Conservation (phyloP, 1,140 invertebrate genomes). For the Drosophila cardini region DNA sequence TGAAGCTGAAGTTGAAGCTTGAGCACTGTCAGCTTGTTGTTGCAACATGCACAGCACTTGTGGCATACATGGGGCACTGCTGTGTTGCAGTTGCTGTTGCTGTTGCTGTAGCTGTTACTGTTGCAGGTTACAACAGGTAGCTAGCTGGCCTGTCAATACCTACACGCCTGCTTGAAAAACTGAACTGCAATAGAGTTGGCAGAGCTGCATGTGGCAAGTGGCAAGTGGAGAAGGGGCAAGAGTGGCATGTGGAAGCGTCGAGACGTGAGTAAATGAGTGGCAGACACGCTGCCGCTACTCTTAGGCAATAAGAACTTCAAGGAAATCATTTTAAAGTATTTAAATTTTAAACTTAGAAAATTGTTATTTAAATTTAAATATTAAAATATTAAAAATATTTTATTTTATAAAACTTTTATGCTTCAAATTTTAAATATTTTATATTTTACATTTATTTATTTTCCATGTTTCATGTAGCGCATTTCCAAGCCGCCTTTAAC, state of each 20-base stretch:
- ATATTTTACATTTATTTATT: not conserved
- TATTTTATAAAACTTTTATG: too few species aligned
- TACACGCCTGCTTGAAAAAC: slow-evolving; percentile 69
- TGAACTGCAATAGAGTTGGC: slow-evolving; percentile 35
- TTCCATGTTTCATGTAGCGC: not conserved
- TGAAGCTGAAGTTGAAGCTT: slow-evolving; percentile 14
- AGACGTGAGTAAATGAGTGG: slow-evolving; percentile 26
- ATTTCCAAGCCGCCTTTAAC: not conserved
- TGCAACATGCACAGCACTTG: slow-evolving; percentile 47
- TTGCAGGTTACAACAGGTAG: slow-evolving; percentile 63
- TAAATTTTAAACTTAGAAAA: too few species aligned
- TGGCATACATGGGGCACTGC: slow-evolving; percentile 33
- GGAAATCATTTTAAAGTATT: too few species aligned
- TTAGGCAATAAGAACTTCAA: slow-evolving; percentile 11
- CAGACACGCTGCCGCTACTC: slow-evolving; percentile 35
- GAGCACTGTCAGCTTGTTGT: slow-evolving; percentile 33
- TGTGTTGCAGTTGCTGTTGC: slow-evolving; percentile 37
- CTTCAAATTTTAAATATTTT: not conserved
- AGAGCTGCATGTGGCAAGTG: slow-evolving; percentile 51
- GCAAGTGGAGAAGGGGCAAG: slow-evolving; percentile 13
- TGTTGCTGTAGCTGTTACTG: slow-evolving; percentile 5
- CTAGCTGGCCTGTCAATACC: slow-evolving; percentile 71
- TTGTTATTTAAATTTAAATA: not conserved
- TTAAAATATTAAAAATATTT: too few species aligned
- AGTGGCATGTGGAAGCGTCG: slow-evolving; percentile 32